Evolutionary conservation across 2,888 invertebrate species (phyloP), one percentile per base, ranked within the genome.

Genomic region (Lasioglossum zephyrum): DNA sequence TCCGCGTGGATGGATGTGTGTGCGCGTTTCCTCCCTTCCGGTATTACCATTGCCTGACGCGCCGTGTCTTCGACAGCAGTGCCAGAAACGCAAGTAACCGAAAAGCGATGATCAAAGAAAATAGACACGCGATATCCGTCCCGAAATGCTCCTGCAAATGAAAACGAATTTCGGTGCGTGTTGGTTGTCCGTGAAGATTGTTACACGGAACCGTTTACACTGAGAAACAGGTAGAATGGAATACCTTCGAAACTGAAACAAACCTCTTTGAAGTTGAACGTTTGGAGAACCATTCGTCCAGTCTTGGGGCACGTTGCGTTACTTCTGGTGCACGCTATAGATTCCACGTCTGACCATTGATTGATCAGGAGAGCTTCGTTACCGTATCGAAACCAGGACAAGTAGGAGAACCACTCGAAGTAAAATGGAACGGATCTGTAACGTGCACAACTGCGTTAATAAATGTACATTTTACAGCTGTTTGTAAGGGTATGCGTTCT

Each of bases 381-480:
- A 47, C 98, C 98, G 95, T 98, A 99, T 81, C 97, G 97, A 95
- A 99, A 98, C 99, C 99, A 99, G 0, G 98, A 98, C 22, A 98
- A 95, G 95, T 98, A 98, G 0, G 98, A 97, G 87, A 98, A 95
- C 98, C 98, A 98, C 89, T 97, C 96, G 82, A 98, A 97, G 94
- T 98, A 98, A 0, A 96, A 95, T 0, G 98, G 98, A 39, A 98
- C 97, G 0, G 98, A 98, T 1, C 98, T 98, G n/a, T 41, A 57
- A 9, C 0, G n/a, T 22, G 4, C 3, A 47, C 18, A 41, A 31
- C 1, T 8, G 18, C 18, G 36, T 53, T 53, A 53, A n/a, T 3
- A 53, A n/a, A 0, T 22, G 49, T 3, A 0, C 53, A 9, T n/a
- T 3, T 53, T 53, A 9, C 22, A 9, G 9, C 2, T 8, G 22